These are phyloP conservation scores for Brachystomella parvula DNA, from an alignment of 1,140 invertebrate genomes.

Conservation along the genomic window DNA sequence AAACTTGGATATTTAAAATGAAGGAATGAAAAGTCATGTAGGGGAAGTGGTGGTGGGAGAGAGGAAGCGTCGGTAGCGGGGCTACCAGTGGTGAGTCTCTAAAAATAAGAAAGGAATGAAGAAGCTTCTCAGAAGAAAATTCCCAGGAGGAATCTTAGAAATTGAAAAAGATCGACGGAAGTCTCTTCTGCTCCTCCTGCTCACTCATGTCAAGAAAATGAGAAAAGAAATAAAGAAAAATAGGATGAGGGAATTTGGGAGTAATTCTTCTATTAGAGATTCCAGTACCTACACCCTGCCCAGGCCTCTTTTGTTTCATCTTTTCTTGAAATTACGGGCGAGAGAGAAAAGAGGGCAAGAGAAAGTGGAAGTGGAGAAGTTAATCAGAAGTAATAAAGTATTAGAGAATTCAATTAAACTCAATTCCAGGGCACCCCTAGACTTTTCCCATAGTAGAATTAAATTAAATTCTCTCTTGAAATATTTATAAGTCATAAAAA, in stretches of 20 bases:
- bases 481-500: too few species aligned
- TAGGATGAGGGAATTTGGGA: constrained; percentile 10
- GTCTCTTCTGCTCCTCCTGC: background rate
- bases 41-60: too few species aligned
- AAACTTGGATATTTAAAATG: too few species aligned
- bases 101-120: background rate
- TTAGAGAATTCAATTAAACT: too few species aligned
- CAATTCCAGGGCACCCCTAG: too few species aligned
- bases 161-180: constrained; percentile 3
- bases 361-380: background rate
- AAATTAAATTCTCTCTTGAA: too few species aligned
- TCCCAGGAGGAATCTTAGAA: constrained; percentile 8
- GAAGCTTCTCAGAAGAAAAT: background rate
- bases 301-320: background rate
- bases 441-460: too few species aligned
- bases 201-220: background rate
- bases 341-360: background rate
- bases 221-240: background rate
- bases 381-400: too few species aligned
- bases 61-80: too few species aligned
- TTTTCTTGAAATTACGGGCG: background rate
- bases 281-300: too few species aligned
- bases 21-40: too few species aligned
- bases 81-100: too few species aligned
- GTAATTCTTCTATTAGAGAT: background rate